Percentiles rank a stretch among this genome's conserved stretches.
Conservation (phyloP, 2,797 vertebrate species). For the Luscinia megarhynchos region DNA sequence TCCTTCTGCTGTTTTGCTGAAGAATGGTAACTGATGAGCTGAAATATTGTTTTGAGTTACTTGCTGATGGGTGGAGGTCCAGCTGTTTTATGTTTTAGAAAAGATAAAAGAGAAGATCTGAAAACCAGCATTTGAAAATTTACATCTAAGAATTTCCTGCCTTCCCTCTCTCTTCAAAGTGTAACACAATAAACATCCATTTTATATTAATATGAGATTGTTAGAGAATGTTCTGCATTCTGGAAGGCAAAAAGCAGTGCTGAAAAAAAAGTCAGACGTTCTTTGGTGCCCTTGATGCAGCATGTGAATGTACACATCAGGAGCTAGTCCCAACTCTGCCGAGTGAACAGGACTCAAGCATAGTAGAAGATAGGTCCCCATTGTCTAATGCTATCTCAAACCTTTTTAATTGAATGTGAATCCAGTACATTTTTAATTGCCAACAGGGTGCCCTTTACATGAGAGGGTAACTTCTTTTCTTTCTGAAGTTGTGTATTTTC, state of each 20-base stretch:
- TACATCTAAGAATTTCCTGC: neutral
- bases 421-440: neutral
- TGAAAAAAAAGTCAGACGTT: neutral
- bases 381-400: neutral
- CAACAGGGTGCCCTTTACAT: neutral
- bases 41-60: neutral
- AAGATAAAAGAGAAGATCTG: neutral
- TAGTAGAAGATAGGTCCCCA: neutral
- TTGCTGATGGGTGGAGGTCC: neutral
- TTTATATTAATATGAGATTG: neutral
- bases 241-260: neutral
- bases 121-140: neutral
- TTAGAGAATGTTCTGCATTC: neutral
- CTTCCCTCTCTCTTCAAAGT: neutral
- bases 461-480: neutral
- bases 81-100: neutral
- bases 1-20: neutral
- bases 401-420: neutral
- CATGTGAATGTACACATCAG: neutral
- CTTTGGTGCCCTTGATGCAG: neutral
- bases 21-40: neutral
- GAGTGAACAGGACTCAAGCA: neutral
- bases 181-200: neutral
- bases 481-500: neutral
- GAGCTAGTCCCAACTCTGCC: neutral